phyloP scores from a whole-genome alignment of 1,140 invertebrate genomes.

The Drosophila tsacasi region DNA sequence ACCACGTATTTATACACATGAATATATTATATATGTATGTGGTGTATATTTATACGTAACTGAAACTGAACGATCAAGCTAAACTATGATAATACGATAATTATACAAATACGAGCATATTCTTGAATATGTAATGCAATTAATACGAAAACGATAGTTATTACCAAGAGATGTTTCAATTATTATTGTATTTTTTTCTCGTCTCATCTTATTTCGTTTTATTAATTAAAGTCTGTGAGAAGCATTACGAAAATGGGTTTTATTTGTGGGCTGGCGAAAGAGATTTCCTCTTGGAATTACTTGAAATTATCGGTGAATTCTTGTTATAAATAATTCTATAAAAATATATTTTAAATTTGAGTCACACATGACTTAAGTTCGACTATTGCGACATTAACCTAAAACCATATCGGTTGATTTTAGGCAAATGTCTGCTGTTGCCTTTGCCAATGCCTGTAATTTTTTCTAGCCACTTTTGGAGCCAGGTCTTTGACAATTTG shows the following conservation, averaged over 20 bases:
- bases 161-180: slow-evolving; percentile 57
- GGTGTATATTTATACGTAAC: slow-evolving; percentile 54
- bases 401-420: slow-evolving; percentile 16
- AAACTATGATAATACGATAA: slow-evolving; percentile 46
- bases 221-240: slow-evolving; percentile 61
- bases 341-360: too few relatives aligned
- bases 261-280: background rate
- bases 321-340: background rate
- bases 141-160: slow-evolving; percentile 67
- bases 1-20: slow-evolving; percentile 49
- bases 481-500: slow-evolving; percentile 50
- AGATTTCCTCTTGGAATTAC: background rate
- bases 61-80: slow-evolving; percentile 61
- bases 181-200: slow-evolving; percentile 23
- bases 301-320: background rate
- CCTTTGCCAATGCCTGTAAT: slow-evolving; percentile 36
- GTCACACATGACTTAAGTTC: background rate
- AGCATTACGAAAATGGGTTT: slow-evolving; percentile 15
- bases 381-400: slow-evolving; percentile 29
- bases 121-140: slow-evolving; percentile 56
- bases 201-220: slow-evolving; percentile 44
- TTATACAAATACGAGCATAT: slow-evolving; percentile 46
- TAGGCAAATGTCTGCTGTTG: slow-evolving; percentile 17
- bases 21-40: slow-evolving; percentile 18
- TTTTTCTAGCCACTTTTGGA: slow-evolving; percentile 50